Conservation (phyloP, 2,113 vertebrate genomes). For the Geothlypis trichas region DNA sequence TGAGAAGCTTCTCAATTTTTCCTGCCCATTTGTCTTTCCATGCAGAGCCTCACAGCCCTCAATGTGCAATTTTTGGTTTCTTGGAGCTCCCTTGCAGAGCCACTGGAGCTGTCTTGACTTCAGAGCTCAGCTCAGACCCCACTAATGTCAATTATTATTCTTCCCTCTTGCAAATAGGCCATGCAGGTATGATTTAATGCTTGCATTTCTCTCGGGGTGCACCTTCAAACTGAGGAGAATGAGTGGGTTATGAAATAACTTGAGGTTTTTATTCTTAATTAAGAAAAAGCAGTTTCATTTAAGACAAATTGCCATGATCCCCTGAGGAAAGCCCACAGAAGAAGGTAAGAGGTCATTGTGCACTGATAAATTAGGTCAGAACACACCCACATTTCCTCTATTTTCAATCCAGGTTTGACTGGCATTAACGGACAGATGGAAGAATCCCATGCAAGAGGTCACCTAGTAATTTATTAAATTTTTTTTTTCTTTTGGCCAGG, state of each 20-base stretch:
- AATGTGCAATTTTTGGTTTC: not conserved
- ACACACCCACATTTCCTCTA: not conserved
- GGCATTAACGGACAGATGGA: conserved; percentile 31
- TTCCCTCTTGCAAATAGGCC: not conserved
- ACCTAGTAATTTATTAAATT: not conserved
- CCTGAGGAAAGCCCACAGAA: not conserved
- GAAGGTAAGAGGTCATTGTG: not conserved
- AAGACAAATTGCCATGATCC: not conserved
- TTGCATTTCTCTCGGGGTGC: not conserved
- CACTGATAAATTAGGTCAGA: not conserved
- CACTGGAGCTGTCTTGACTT: not conserved
- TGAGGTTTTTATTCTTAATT: not conserved
- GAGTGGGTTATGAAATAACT: not conserved
- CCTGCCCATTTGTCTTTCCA: not conserved
- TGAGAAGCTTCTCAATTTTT: not conserved
- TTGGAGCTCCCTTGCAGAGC: not conserved
- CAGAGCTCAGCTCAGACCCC: not conserved
- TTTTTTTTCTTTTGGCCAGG: conserved; percentile 4
- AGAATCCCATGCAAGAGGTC: conserved; percentile 36
- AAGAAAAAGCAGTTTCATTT: not conserved
- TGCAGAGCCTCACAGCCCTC: not conserved
- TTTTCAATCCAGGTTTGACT: not conserved
- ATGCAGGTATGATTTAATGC: accelerated
- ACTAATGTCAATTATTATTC: not conserved
- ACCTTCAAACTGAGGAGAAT: not conserved